Evolutionary conservation across 1,140 invertebrate genomes (phyloP).

Genomic region (Brachionus rotundiformis): DNA sequence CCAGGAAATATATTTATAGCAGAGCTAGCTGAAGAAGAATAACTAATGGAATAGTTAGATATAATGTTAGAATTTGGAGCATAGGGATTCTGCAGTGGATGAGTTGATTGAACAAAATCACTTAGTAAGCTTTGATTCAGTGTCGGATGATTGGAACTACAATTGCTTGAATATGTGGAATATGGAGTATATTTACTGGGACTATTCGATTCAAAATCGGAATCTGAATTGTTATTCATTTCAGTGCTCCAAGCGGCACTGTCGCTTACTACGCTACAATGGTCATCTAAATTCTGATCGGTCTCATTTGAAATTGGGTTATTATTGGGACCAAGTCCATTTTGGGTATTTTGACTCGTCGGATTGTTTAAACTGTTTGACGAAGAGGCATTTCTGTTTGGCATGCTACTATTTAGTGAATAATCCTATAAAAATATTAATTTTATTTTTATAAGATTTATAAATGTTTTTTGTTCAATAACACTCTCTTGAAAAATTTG

Average conservation of each 20-base stretch:
- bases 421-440: conserved; percentile 6
- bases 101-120: conserved; percentile 23
- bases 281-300: conserved; percentile 43
- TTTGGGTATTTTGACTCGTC: not conserved
- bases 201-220: conserved; percentile 50
- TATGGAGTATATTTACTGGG: conserved; percentile 50
- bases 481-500: too few species aligned
- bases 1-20: conserved; percentile 22
- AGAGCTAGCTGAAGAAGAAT: conserved; percentile 29
- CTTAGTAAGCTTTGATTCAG: conserved; percentile 47
- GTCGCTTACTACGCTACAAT: conserved; percentile 43
- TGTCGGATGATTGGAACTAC: not conserved
- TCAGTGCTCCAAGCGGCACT: conserved; percentile 48
- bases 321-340: not conserved
- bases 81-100: not conserved
- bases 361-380: conserved; percentile 24
- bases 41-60: conserved; percentile 19
- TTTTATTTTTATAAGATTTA: not conserved
- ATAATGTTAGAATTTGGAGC: not conserved
- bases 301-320: not conserved
- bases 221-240: conserved; percentile 45
- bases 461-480: too few species aligned
- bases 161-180: conserved; percentile 47
- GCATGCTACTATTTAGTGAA: conserved; percentile 14
- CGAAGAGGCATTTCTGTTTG: conserved; percentile 2